Evolutionary conservation across 2,113 vertebrate genomes (phyloP), one percentile per base, ranked within the genome.

Genomic region (Mormoops blainvillei): DNA sequence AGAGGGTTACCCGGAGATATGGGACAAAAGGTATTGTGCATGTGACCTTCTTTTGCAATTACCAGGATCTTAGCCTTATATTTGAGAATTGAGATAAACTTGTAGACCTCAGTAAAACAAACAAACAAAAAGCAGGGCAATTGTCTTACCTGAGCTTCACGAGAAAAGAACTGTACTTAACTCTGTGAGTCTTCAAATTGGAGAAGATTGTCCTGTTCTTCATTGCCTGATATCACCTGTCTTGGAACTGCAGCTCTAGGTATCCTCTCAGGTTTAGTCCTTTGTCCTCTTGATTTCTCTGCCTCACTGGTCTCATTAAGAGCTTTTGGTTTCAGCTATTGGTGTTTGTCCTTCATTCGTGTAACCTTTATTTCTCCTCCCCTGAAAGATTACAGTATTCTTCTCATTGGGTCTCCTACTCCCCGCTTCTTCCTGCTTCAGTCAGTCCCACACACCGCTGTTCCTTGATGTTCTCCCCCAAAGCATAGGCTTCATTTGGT

Each of bases 1-100:
- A 81, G 95, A 92, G 99, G 99, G 97, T 99, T 99, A 74, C 98
- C 98, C 84, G 99, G 99, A 90, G 98, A 99, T 80, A 97, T 98
- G 4, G 99, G 99, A 43, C 84, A 98, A 33, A 96, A 90, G 98
- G 99, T 99, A 98, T 92, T 96, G 56, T 54, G 28, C 28, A 38
- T 9, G 9, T 36, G 36, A 78, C 65, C 56, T 81, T 74, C 38
- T 96, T 94, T 89, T 41, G 52, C 89, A 50, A 31, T 95, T 36
- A 33, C 48, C 11, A 3, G 38, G 24, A 33, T 67, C 61, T 67
- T 88, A 54, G 86, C 74, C n/a, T 80, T 48, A 68, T 73, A 36
- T 31, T 78, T 80, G 16, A 91, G 54, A 83, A 74, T 0, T 43
- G 33, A 85, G 48, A 33, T 52, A 78, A 89, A n/a, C 22, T 16